Evolutionary conservation across 2,797 vertebrate species (phyloP).

Genomic region (Gymnopithys bicolor): DNA sequence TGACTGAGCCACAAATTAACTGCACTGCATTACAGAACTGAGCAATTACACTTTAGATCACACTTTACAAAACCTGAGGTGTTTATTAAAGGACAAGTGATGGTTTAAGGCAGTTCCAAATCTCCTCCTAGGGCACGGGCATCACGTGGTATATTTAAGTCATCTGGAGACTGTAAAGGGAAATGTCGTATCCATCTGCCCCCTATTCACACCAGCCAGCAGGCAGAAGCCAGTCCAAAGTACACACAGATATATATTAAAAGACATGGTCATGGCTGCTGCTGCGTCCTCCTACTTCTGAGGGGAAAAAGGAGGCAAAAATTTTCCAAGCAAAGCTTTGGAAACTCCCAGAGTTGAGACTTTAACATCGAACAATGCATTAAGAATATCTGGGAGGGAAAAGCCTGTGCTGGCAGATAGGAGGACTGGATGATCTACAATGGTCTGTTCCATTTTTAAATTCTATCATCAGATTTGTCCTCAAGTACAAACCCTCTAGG

Average conservation of each 20-base stretch:
- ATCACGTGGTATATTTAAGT: constrained; percentile 46
- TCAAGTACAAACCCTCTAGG: constrained; percentile 70
- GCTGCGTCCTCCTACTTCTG: constrained; percentile 57
- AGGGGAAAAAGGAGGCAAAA: constrained; percentile 48
- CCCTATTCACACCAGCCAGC: constrained; percentile 59
- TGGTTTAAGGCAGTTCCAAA: constrained; percentile 41
- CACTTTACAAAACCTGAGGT: constrained; percentile 16
- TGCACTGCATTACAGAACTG: constrained; percentile 11
- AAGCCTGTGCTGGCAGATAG: constrained; percentile 52
- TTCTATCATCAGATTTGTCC: constrained; percentile 65
- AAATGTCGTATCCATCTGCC: constrained; percentile 45
- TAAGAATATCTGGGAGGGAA: constrained; percentile 73
- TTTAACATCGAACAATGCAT: constrained; percentile 63
- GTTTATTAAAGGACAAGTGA: constrained; percentile 36
- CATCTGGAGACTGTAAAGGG: constrained; percentile 37
- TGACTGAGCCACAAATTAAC: constrained; percentile 54
- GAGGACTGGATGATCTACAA: constrained; percentile 60
- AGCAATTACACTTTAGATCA: constrained; percentile 24
- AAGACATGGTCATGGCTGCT: constrained; percentile 58
- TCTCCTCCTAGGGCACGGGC: constrained; percentile 27
- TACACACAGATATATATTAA: constrained; percentile 45
- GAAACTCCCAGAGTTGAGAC: constrained; percentile 64
- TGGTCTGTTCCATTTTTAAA: constrained; percentile 69
- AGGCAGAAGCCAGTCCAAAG: constrained; percentile 57
- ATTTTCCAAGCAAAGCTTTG: constrained; percentile 67